Evolutionary conservation across 2,888 invertebrate genomes (phyloP), one percentile per base, ranked within the genome.

Genomic region (Hybos culiciformis): DNA sequence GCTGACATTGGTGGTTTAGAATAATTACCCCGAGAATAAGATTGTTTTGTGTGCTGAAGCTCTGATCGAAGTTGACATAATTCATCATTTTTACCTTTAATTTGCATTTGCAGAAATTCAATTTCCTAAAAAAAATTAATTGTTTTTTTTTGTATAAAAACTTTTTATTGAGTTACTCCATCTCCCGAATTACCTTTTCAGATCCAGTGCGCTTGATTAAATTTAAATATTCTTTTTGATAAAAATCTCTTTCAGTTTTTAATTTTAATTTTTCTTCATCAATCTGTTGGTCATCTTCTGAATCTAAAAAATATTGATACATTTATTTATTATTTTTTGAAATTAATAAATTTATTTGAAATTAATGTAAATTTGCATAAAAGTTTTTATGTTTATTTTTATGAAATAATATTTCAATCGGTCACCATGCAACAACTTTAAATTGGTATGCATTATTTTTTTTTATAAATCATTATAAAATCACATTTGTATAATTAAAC

Each of bases 161-260:
- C n/a, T 36, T 36, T 20, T 23, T 23, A 23, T 23, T 23, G 23
- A 7, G 5, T 7, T 9, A 5, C 5, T 9, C 23, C 5, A 7
- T 12, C 26, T 26, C 26, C 26, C 7, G 12, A 26, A 26, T 5
- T 4, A 55, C 56, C 46, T 56, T 55, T 17, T 62, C 60, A 0
- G 60, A 59, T 1, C 62, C 62, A 0, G 54, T 44, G 50, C 58
- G 62, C 38, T 52, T 47, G 9, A 65, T 50, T 14, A 64, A 46
- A 0, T 63, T 56, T 20, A 66, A 46, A 38, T 62, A 66, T 45
- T 66, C 66, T 39, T 62, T 65, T 43, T 66, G 64, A 45, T 61
- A 66, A 49, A 63, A 63, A 40, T 66, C 66, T 1, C 66, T 53
- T 48, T 66, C 66, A 0, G 62, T 58, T 37, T 57, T 56, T 4